Evolutionary conservation across 2,888 invertebrate genomes (phyloP).

Genomic region (Heliconius sara): DNA sequence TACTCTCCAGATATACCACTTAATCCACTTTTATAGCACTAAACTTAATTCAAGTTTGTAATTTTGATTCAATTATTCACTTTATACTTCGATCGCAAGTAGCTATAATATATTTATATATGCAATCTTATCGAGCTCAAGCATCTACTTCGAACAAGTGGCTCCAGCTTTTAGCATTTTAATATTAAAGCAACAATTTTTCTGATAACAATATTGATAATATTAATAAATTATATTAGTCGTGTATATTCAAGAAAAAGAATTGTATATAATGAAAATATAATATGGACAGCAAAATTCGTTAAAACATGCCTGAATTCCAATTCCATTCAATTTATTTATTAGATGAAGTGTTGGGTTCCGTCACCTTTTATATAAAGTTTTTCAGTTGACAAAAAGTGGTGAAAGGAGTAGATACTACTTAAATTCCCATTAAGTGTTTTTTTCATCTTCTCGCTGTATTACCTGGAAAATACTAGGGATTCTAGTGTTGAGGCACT

Average conservation of each 20-base stretch:
- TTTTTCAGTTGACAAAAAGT: too few relatives aligned
- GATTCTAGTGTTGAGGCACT: background rate
- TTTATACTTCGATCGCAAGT: background rate
- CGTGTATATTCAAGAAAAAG: background rate
- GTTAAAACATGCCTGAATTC: background rate
- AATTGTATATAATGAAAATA: too few relatives aligned
- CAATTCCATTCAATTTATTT: background rate
- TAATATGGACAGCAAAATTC: background rate
- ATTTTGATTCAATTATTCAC: background rate
- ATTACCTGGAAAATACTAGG: background rate
- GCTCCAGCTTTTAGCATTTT: conserved; percentile 4
- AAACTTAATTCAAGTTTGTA: background rate
- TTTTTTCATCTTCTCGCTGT: background rate
- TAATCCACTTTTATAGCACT: background rate
- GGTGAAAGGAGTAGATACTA: too few relatives aligned
- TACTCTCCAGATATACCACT: too few relatives aligned
- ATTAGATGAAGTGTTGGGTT: background rate
- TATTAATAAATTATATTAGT: background rate
- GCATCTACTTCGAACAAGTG: conserved; percentile 3
- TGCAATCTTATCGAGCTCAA: background rate
- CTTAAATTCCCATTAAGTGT: background rate
- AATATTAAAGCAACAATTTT: background rate
- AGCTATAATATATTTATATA: conserved; percentile 1
- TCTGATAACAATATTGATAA: background rate
- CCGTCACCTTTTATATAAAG: background rate